Evolutionary conservation across 2,797 vertebrate genomes (phyloP).

Genomic region (Cercopithecus diana): DNA sequence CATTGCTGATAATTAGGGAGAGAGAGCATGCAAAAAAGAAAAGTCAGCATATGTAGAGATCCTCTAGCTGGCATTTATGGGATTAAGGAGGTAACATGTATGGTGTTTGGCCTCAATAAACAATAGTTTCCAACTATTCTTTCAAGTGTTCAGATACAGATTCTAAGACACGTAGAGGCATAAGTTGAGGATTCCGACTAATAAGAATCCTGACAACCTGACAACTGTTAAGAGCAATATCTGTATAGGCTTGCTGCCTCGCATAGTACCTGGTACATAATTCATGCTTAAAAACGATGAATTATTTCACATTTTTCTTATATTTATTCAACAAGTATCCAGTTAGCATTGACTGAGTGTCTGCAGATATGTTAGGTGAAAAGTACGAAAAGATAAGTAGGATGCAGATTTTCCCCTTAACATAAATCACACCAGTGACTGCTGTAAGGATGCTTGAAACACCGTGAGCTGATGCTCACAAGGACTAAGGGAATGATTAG

Average conservation of each 20-base stretch:
- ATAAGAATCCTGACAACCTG: background rate
- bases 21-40: background rate
- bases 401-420: background rate
- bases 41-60: background rate
- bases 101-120: background rate
- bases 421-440: background rate
- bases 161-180: background rate
- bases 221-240: background rate
- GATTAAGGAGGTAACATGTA: background rate
- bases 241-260: background rate
- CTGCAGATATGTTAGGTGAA: background rate
- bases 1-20: background rate
- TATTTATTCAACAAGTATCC: conserved; percentile 35
- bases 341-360: background rate
- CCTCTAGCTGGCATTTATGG: background rate
- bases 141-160: background rate
- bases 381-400: background rate
- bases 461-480: background rate
- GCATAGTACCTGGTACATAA: background rate
- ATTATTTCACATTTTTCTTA: background rate
- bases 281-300: background rate
- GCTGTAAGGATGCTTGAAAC: background rate
- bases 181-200: background rate
- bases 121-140: background rate
- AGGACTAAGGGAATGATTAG: background rate